Base-by-base conservation (phyloP, 2,797 vertebrate species). In the Sciaenops ocellatus region DNA sequence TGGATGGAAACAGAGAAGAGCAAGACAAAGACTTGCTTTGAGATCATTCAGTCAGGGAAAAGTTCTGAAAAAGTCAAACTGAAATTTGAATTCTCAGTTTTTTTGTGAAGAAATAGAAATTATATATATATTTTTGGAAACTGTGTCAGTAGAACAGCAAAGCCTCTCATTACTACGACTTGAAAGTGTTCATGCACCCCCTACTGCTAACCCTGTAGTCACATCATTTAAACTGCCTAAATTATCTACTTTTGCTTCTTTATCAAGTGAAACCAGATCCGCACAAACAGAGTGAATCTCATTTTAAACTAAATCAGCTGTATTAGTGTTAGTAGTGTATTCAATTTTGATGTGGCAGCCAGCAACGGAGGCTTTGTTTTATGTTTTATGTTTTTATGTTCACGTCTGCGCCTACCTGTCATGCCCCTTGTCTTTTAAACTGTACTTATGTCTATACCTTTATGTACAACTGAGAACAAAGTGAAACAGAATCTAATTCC, bases 11-110 rank as follows among this genome's bases (percentile, higher is more conserved):
- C 42, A 17, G 60, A 18, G 5, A 70, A 67, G 62, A 22, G 11
- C 16, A 30, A 55, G 13, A 89, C 73, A 83, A 79, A 82, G 57
- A 64, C 44, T 17, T 59, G 52, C 56, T 85, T 81, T 85, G 20
- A 70, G 72, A 75, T 22, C 70, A 28, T 69, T 62, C 52, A 60
- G 60, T 44, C 24, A n/a, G 65, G 13, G 24, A 73, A 38, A 48
- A 42, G 61, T 69, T 65, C 24, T 5, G 22, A 11, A 24, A 6
- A 44, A 55, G 24, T 62, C 41, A 24, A 48, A 6, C 6, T 73
- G 3, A 69, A 55, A 74, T 73, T n/a, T 44, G 6, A 69, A 71
- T 78, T 57, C 2, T 59, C 20, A 50, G 6, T 11, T 22, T n/a
- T 28, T 48, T 20, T 41, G 2, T 26, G 4, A 4, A 16, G 30